Conservation (phyloP, 1,140 invertebrate genomes). For the Leptopilina clavipes region DNA sequence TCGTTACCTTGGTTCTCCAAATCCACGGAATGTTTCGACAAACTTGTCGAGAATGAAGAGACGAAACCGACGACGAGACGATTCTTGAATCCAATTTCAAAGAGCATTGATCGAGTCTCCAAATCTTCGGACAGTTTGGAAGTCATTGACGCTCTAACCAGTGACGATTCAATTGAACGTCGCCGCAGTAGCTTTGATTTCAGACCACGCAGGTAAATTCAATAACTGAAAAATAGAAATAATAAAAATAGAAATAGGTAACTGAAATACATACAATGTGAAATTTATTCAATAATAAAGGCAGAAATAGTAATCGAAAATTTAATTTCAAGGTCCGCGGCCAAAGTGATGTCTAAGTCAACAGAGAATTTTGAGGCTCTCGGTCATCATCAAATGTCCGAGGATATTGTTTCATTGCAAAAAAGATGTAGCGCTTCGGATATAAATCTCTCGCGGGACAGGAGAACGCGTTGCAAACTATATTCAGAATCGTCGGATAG, state of each 20-base stretch:
- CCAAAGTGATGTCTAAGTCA: constrained; percentile 68
- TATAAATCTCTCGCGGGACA: constrained; percentile 61
- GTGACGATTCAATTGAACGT: constrained; percentile 66
- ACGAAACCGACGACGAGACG: constrained; percentile 57
- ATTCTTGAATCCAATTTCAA: constrained; percentile 57
- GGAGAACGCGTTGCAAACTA: constrained; percentile 51
- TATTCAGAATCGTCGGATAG: constrained; percentile 64
- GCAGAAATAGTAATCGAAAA: not conserved
- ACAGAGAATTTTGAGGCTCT: constrained; percentile 68
- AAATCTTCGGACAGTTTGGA: constrained; percentile 70
- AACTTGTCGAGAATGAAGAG: constrained; percentile 57
- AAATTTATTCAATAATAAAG: too few relatives aligned
- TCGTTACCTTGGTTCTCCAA: constrained; percentile 61
- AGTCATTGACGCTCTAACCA: constrained; percentile 57
- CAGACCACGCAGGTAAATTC: constrained; percentile 41
- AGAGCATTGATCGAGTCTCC: constrained; percentile 62
- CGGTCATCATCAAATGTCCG: constrained; percentile 41
- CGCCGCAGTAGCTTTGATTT: constrained; percentile 66
- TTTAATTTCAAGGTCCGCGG: not conserved
- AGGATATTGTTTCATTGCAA: constrained; percentile 54
- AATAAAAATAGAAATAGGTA: too few relatives aligned
- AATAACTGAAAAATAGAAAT: too few relatives aligned
- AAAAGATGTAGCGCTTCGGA: constrained; percentile 68
- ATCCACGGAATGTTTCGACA: constrained; percentile 65
- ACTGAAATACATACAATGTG: too few relatives aligned